phyloP scores from a whole-genome alignment of 1,140 invertebrate species.

The Drosophila nebulosa region DNA sequence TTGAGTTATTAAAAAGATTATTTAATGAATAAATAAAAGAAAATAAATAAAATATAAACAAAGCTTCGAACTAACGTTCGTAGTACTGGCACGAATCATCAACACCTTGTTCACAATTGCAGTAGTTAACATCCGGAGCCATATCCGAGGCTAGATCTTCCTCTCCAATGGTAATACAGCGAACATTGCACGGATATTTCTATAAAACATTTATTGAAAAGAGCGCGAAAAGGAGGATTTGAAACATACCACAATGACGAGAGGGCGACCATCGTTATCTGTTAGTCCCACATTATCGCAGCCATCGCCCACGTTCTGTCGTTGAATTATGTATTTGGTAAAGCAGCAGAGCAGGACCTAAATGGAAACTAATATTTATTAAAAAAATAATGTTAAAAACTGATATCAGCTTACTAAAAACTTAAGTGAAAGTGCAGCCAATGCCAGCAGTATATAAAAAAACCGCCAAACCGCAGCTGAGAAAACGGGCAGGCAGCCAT shows the following conservation, averaged over 20 bases:
- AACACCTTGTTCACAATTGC: slow-evolving; percentile 36
- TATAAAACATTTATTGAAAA: not conserved
- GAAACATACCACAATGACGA: slow-evolving; percentile 58
- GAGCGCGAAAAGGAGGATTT: not conserved
- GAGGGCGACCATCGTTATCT: slow-evolving; percentile 58
- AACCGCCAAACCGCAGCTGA: slow-evolving; percentile 29
- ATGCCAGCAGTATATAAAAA: slow-evolving; percentile 47
- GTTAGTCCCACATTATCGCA: slow-evolving; percentile 41
- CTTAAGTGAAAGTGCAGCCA: slow-evolving; percentile 47
- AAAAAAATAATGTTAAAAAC: not conserved
- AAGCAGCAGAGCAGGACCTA: slow-evolving; percentile 63
- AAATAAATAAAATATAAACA: slow-evolving; percentile 19
- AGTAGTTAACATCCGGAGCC: slow-evolving; percentile 42
- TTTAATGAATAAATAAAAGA: not conserved
- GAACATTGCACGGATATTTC: slow-evolving; percentile 59
- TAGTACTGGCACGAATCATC: slow-evolving; percentile 29
- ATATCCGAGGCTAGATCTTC: slow-evolving; percentile 61
- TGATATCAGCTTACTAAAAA: slow-evolving; percentile 46
- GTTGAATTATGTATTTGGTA: slow-evolving; percentile 55
- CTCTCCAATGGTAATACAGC: slow-evolving; percentile 47
- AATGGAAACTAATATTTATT: not conserved
- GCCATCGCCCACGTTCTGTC: slow-evolving; percentile 50
- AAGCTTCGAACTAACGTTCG: not conserved
- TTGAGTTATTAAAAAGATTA: not conserved
- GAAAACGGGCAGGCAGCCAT: slow-evolving; percentile 56